Evolutionary conservation across 2,113 vertebrate species (phyloP), one percentile per base, ranked within the genome.

Genomic region (Piprites chloris): DNA sequence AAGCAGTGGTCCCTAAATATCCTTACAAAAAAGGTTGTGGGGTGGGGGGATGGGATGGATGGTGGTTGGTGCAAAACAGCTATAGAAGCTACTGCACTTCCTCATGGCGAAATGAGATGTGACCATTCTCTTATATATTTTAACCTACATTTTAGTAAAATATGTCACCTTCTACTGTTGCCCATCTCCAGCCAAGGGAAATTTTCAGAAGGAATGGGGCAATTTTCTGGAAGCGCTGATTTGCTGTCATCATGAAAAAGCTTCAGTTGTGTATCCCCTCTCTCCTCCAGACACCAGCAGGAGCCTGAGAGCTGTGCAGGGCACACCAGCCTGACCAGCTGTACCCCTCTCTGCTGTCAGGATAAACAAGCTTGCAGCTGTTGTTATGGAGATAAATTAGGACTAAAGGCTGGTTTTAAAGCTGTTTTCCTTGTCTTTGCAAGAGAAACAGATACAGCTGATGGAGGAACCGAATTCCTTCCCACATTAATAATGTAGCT

Each of bases 111-210:
- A 44, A 14, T 26, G 21, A 66, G 27, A 13, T 30, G 30, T 32
- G 26, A 56, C 42, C 19, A 1, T 49, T 66, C 32, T 41, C 32
- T 3, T 6, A 6, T 4, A 12, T 2, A n/a, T 0, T 2, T 39
- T 21, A 78, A 17, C 46, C 14, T 42, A 21, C 37, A 6, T 13
- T 39, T 63, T 23, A 42, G 19, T 61, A 58, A 77, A 63, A 76
- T 24, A 2, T 21, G 6, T 44, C 50, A 68, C 20, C 9, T 28
- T 56, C 35, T 67, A 1, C 0, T 59, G 17, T 10, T n/a, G 80
- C 66, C 18, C 0, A 2, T 9, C 39, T 85, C 39, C 35, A 83
- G 5, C 27, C 24, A 55, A 23, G 26, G 72, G 44, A 61, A 73
- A 79, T 53, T 67, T 50, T 27, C 63, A 37, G 24, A 5, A 53